Conservation (phyloP, 2,888 invertebrate genomes). For the Hydroisotoma schaefferi region DNA sequence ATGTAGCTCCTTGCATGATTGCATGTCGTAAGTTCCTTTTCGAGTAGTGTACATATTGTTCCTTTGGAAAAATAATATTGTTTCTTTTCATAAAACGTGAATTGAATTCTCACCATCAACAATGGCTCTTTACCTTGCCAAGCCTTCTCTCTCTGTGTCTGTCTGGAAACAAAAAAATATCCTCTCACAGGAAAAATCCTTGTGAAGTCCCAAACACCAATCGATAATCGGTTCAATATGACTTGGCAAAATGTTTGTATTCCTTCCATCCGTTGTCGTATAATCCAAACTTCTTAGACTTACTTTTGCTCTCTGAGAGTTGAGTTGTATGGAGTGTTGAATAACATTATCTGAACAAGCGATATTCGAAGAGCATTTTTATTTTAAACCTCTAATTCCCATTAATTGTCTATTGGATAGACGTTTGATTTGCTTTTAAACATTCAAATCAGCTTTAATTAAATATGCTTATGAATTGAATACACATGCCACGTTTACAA, state of each 20-base stretch:
- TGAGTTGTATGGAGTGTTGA: no score
- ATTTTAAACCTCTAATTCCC: no score
- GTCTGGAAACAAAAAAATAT: slow-evolving; percentile 6
- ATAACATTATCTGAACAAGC: no score
- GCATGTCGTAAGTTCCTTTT: background rate
- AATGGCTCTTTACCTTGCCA: slow-evolving; percentile 4
- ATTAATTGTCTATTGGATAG: no score
- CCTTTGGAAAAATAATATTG: slow-evolving; percentile 1
- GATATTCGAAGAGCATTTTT: no score
- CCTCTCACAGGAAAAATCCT: background rate
- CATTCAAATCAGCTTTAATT: no score
- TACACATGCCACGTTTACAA: no score
- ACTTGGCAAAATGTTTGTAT: slow-evolving; percentile 23
- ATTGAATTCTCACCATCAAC: slow-evolving; percentile 7
- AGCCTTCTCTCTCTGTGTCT: slow-evolving; percentile 2
- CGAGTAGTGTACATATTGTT: slow-evolving; percentile 1
- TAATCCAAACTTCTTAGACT: no score
- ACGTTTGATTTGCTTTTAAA: no score
- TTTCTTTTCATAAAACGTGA: background rate
- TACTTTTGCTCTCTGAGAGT: no score
- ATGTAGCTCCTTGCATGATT: background rate
- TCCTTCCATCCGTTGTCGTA: no score
- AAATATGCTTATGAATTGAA: no score
- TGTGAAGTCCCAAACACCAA: background rate
- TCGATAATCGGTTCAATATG: slow-evolving; percentile 35